phyloP scores from a whole-genome alignment of 92 coral and sea anemone genomes.

The Chrysogorgia sp. region DNA sequence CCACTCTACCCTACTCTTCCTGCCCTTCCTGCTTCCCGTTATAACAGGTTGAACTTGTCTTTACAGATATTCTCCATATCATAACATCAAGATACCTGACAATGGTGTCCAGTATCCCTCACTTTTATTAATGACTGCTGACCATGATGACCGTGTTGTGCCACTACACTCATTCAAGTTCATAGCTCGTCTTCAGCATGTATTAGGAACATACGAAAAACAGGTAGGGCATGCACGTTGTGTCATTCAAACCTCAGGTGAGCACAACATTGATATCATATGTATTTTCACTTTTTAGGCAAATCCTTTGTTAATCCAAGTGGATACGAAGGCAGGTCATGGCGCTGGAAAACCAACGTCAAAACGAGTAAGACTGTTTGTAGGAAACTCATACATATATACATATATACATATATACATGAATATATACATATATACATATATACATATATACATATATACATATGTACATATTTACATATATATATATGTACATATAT shows the following conservation, averaged over 20 bases:
- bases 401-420: too few species aligned
- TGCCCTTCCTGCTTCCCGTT: background rate
- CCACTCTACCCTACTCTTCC: background rate
- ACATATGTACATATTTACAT: too few species aligned
- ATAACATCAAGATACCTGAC: slow-evolving; percentile 81
- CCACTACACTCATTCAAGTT: slow-evolving; percentile 94
- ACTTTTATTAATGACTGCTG: slow-evolving; percentile 91
- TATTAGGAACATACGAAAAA: slow-evolving; percentile 69
- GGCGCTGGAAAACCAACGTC: slow-evolving; percentile 95
- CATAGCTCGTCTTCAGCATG: slow-evolving; percentile 86
- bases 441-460: too few species aligned
- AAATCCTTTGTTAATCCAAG: slow-evolving; percentile 82
- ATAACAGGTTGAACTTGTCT: background rate
- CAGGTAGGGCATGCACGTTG: slow-evolving; percentile 59
- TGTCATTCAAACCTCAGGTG: too few species aligned
- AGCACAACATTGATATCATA: too few species aligned
- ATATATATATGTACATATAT: too few species aligned
- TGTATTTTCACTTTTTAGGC: slow-evolving; percentile 51
- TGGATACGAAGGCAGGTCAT: slow-evolving; percentile 94
- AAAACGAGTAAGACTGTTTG: slow-evolving; percentile 80
- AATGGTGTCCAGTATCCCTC: slow-evolving; percentile 94
- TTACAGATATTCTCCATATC: slow-evolving; percentile 89
- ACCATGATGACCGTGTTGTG: slow-evolving; percentile 99
- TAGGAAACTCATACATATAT: background rate
- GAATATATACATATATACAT: too few species aligned